These are phyloP conservation scores for Enteromius radiatus DNA, from an alignment of 2,797 vertebrate species.

Conservation along the genomic window DNA sequence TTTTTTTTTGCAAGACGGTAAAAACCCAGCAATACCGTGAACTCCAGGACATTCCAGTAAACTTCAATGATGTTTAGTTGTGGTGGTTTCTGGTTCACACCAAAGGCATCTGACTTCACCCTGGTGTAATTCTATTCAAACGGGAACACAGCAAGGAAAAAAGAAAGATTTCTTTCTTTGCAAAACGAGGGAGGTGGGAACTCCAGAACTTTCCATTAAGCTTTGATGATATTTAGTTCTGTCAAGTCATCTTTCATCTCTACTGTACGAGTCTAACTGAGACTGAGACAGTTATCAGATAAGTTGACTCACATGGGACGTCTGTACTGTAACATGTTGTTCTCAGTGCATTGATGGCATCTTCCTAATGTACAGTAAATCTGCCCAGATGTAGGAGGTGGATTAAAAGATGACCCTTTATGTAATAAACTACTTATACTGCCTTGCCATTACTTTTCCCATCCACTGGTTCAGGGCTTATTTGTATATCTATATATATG, in stretches of 20 bases:
- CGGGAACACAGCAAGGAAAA: not conserved
- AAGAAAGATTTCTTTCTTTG: not conserved
- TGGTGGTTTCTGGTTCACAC: constrained; percentile 13
- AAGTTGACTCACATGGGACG: not conserved
- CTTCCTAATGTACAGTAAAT: not conserved
- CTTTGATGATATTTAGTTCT: not conserved
- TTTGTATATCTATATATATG: not conserved
- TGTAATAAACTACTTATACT: not conserved
- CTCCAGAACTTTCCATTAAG: not conserved
- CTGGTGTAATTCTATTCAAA: not conserved
- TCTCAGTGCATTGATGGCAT: not conserved
- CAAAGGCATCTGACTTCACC: not conserved
- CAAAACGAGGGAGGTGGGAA: not conserved
- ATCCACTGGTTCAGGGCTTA: not conserved
- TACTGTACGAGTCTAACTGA: not conserved
- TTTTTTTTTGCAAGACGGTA: not conserved
- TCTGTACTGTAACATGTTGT: not conserved
- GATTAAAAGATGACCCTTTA: not conserved
- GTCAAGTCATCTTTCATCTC: not conserved
- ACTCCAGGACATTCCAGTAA: not conserved
- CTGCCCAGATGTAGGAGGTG: not conserved
- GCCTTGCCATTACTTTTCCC: not conserved
- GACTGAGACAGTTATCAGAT: not conserved
- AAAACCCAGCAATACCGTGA: not conserved
- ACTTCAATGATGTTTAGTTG: not conserved